Evolutionary conservation across 2,888 invertebrate genomes (phyloP), one percentile per base, ranked within the genome.

Genomic region (Brenthis daphne): DNA sequence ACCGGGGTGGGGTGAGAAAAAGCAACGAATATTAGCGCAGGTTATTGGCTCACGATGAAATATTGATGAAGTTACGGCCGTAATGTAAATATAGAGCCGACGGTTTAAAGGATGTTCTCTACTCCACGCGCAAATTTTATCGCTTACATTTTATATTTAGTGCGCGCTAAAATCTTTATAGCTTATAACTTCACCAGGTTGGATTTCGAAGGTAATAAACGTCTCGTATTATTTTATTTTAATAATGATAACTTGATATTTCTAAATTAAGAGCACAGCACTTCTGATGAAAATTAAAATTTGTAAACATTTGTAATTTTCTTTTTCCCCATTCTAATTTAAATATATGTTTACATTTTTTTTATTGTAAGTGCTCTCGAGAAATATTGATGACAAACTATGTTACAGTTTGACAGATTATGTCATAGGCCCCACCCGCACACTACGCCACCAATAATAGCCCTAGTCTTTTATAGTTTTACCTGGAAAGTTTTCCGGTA

Each of bases 21-120:
- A 65, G 65, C 50, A 53, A 37, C 55, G 67, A 61, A 67, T 67
- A 67, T 67, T 67, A 72, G 75, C 75, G 64, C 76, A 77, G 80
- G 77, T 81, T 84, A 83, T 85, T 84, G 84, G 80, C 76, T 78
- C 69, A 74, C 78, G 79, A 85, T 87, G 83, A 85, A 86, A 85
- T 83, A 86, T 86, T 85, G 84, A 86, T 86, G 85, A 85, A 82
- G 80, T 76, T 74, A 71, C 64, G 64, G 64, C 68, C 69, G 58
- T 58, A 67, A 71, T 68, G 73, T 68, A 68, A 67, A 67, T 67
- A 67, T 67, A 64, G 54, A 67, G 57, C 65, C 65, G 60, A 64
- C 55, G 68, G 54, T 63, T 61, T 64, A 43, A 67, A 58, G 60
- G 65, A 55, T 63, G 57, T 50, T 57, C 43, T 51, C 54, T 47